Evolutionary conservation across 2,888 invertebrate genomes (phyloP).

Genomic region (Epicampocera succincta): DNA sequence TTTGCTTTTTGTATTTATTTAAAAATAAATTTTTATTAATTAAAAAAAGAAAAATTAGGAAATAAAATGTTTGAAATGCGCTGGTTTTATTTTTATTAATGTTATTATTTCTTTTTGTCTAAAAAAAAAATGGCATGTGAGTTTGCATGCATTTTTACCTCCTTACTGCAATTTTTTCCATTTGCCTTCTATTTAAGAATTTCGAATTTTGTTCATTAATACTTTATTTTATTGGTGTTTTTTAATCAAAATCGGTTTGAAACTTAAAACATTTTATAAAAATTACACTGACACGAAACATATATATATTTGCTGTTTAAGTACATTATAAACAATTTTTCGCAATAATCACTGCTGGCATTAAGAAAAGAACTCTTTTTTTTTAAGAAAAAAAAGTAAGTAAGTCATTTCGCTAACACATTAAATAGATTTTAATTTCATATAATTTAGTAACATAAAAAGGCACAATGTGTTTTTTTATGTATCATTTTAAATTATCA

Average conservation of each 20-base stretch:
- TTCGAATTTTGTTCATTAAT: slow-evolving; percentile 41
- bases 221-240: slow-evolving; percentile 40
- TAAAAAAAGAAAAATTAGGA: slow-evolving; percentile 10
- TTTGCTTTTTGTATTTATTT: slow-evolving; percentile 52
- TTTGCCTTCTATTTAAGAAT: slow-evolving; percentile 17
- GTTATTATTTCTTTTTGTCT: slow-evolving; percentile 8
- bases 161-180: no score
- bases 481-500: slow-evolving; percentile 4
- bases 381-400: slow-evolving; percentile 9
- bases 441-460: slow-evolving; percentile 71
- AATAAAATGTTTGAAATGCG: slow-evolving; percentile 5
- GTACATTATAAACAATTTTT: slow-evolving; percentile 63
- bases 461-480: slow-evolving; percentile 51
- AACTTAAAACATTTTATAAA: slow-evolving; percentile 51
- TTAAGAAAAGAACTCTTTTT: slow-evolving; percentile 12
- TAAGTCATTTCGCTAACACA: slow-evolving; percentile 8
- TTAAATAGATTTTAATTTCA: slow-evolving; percentile 57
- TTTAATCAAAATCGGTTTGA: slow-evolving; percentile 16
- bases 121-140: slow-evolving; percentile 20
- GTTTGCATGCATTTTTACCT: no score
- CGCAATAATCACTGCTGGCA: slow-evolving; percentile 44
- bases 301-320: slow-evolving; percentile 64
- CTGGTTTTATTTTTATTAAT: slow-evolving; percentile 35
- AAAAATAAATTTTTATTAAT: slow-evolving; percentile 47
- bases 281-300: slow-evolving; percentile 70